phyloP scores from a whole-genome alignment of 2,888 invertebrate genomes.

The Pterostichus niger region DNA sequence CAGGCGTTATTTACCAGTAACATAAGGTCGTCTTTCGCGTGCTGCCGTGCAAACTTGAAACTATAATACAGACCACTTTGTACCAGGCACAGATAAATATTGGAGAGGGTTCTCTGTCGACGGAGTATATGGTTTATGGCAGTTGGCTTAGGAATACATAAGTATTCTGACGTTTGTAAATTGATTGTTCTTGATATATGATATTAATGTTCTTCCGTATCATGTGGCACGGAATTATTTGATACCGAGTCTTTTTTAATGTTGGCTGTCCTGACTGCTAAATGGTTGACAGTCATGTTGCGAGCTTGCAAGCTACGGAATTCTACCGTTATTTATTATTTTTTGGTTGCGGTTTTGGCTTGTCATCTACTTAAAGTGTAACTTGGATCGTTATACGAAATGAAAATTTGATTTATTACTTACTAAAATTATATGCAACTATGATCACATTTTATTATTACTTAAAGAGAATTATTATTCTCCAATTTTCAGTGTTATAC shows the following conservation, averaged over 20 bases:
- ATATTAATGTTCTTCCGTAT: conserved; percentile 66
- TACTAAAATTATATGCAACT: background rate
- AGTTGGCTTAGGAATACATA: conserved; percentile 60
- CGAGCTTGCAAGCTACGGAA: background rate
- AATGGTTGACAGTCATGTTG: conserved; percentile 59
- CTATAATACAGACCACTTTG: conserved; percentile 61
- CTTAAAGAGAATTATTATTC: no score
- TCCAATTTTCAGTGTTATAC: no score
- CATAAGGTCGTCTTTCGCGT: conserved; percentile 7
- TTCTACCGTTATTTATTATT: conserved; percentile 57
- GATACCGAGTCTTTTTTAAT: conserved; percentile 58
- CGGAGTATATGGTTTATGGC: conserved; percentile 59
- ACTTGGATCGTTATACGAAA: background rate
- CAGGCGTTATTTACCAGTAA: background rate
- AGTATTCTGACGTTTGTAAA: conserved; percentile 66
- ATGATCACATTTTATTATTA: no score
- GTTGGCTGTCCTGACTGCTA: conserved; percentile 54
- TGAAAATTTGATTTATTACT: conserved; percentile 18
- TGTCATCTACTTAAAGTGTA: conserved; percentile 40
- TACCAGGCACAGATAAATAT: conserved; percentile 66
- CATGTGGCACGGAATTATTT: conserved; percentile 65
- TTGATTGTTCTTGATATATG: conserved; percentile 67
- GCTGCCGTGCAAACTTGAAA: conserved; percentile 35
- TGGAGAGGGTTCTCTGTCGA: conserved; percentile 52
- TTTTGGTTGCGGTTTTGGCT: conserved; percentile 54